Evolutionary conservation across 2,888 invertebrate genomes (phyloP), one percentile per base, ranked within the genome.

Genomic region (Hirtodrosophila duncani): DNA sequence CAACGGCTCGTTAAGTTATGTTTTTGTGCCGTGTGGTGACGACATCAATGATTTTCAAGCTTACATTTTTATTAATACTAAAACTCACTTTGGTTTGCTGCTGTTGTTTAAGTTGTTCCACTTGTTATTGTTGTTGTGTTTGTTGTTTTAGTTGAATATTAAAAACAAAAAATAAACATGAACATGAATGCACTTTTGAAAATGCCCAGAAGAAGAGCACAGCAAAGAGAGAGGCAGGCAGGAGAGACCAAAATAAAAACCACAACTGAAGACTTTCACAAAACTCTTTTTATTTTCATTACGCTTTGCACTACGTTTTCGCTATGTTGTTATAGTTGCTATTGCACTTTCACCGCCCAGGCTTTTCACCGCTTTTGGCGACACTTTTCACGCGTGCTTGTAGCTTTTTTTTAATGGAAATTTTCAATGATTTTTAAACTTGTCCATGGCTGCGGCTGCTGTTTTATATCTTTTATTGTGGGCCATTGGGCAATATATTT

Each of bases 361-460:
- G n/a, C n/a, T 21, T 21, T 36, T 18, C 14, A 7, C 26, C 30
- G 27, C 18, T 55, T 53, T 65, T 62, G 51, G 18, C 42, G 58
- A 66, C 58, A 68, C 63, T 70, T 65, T 74, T 63, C 70, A 66
- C 78, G 63, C 63, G 75, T 63, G 66, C 60, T 71, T 50, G 52
- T 9, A 26, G 10, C 30, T 37, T 46, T 48, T 42, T 27, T 27
- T 23, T 53, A 51, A 18, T 27, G 33, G 56, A 38, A 43, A 57
- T 57, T 34, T 57, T 34, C 26, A 9, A 18, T 10, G 33, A 41
- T 43, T 50, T 41, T 20, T 18, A 26, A 24, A 30, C 45, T 66
- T 56, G 30, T 37, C 23, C 24, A 21, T 18, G 31, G 17, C 18
- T 30, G 46, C 56, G 36, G 58, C 55, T 51, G 66, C 53, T 63